Evolutionary conservation across 2,888 invertebrate species (phyloP).

Genomic region (Axea sp.): DNA sequence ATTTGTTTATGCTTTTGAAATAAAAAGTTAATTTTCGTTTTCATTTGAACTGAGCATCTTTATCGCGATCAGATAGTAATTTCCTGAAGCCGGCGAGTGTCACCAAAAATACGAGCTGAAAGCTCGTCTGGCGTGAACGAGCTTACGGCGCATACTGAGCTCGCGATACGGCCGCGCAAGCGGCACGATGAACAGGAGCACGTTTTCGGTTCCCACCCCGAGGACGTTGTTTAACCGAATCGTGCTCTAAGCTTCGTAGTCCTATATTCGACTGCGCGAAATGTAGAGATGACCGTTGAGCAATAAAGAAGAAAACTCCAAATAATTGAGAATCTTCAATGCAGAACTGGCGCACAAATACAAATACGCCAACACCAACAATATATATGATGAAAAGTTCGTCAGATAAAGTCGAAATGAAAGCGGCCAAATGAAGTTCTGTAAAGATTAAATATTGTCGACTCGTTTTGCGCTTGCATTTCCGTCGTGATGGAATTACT

Average conservation of each 20-base stretch:
- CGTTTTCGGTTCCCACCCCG: slow-evolving; percentile 71
- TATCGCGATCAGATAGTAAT: slow-evolving; percentile 8
- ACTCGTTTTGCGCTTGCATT: no score
- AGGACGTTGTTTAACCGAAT: slow-evolving; percentile 44
- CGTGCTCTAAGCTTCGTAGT: slow-evolving; percentile 25
- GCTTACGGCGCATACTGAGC: slow-evolving; percentile 77
- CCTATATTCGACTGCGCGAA: slow-evolving; percentile 52
- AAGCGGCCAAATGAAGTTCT: slow-evolving; percentile 20
- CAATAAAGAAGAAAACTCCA: slow-evolving; percentile 36
- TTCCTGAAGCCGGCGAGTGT: slow-evolving; percentile 20
- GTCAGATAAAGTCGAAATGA: slow-evolving; percentile 25
- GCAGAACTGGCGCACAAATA: slow-evolving; percentile 15
- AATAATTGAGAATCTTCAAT: slow-evolving; percentile 40
- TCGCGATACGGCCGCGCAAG: slow-evolving; percentile 64
- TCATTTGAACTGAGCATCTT: slow-evolving; percentile 6
- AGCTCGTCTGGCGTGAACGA: slow-evolving; percentile 59
- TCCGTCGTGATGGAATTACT: no score
- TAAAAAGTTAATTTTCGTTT: background rate
- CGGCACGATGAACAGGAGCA: slow-evolving; percentile 66
- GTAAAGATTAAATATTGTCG: slow-evolving; percentile 29
- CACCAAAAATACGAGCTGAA: slow-evolving; percentile 16
- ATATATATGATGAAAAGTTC: slow-evolving; percentile 23
- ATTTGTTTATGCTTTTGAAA: background rate
- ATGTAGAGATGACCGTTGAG: slow-evolving; percentile 38
- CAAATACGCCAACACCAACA: slow-evolving; percentile 12